These are phyloP conservation scores for Picathartes gymnocephalus DNA, from an alignment of 2,113 vertebrate genomes.

Conservation along the genomic window DNA sequence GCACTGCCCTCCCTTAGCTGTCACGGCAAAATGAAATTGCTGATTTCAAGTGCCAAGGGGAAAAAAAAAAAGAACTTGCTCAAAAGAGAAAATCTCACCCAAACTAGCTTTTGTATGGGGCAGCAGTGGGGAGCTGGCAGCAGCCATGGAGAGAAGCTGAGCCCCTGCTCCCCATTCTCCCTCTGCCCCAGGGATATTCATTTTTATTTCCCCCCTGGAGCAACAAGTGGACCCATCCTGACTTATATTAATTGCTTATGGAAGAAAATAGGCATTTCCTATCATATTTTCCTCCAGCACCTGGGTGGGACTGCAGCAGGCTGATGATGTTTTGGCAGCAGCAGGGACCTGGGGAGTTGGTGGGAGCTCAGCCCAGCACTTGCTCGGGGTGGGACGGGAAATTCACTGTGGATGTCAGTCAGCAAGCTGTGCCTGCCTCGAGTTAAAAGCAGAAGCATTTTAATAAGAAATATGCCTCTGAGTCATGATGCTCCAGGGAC, in stretches of 20 bases:
- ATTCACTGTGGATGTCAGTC: neutral
- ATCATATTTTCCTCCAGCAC: neutral
- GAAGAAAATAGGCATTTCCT: neutral
- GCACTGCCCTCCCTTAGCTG: neutral
- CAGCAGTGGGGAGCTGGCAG: neutral
- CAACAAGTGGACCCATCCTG: neutral
- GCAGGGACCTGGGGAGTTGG: neutral
- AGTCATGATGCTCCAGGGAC: conserved; percentile 37
- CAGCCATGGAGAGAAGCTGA: neutral
- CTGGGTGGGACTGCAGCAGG: neutral
- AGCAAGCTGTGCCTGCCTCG: neutral
- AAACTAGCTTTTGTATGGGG: neutral
- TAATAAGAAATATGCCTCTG: conserved; percentile 39
- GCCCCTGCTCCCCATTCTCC: neutral
- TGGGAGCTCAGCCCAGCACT: neutral
- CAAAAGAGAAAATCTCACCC: neutral
- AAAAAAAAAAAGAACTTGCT: neutral
- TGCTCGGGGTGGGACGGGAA: neutral
- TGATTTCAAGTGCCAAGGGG: neutral
- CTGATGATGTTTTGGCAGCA: neutral
- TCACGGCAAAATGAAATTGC: neutral
- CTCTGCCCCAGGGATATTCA: neutral
- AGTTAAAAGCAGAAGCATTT: conserved; percentile 41
- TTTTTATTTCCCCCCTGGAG: neutral
- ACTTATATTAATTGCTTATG: neutral